phyloP scores from a whole-genome alignment of 2,888 invertebrate genomes.

The Meghimatium bilineatum region DNA sequence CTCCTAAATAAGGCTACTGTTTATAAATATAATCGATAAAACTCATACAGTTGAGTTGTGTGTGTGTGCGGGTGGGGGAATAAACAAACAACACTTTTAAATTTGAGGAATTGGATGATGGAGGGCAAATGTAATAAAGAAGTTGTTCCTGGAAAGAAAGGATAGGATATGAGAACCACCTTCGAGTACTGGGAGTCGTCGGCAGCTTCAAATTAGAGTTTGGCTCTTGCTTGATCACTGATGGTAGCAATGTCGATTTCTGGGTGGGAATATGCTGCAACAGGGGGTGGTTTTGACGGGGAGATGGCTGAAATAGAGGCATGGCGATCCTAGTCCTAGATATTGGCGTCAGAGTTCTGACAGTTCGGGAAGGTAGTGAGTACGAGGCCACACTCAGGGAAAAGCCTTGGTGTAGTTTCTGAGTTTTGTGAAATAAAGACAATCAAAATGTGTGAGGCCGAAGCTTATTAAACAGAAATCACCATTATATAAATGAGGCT shows the following conservation, averaged over 20 bases:
- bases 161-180: neutral
- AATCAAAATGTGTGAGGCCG: neutral
- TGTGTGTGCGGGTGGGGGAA: neutral
- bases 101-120: neutral
- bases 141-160: neutral
- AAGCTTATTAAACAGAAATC: neutral
- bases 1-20: no score
- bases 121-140: neutral
- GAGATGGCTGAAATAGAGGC: neutral
- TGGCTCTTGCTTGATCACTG: neutral
- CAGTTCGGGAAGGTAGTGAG: neutral
- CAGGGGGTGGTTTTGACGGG: neutral
- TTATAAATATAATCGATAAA: no score
- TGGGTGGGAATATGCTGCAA: neutral
- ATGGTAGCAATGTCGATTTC: neutral
- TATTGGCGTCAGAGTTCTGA: neutral
- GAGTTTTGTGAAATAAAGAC: slow-evolving; percentile 1
- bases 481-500: neutral
- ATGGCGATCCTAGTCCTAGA: neutral
- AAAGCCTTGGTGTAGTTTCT: neutral
- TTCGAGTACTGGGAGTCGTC: slow-evolving; percentile 6
- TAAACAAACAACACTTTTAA: neutral
- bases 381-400: neutral
- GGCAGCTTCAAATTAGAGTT: neutral
- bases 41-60: no score